phyloP scores from a whole-genome alignment of 2,888 invertebrate genomes.

The Euzophera pinguis region DNA sequence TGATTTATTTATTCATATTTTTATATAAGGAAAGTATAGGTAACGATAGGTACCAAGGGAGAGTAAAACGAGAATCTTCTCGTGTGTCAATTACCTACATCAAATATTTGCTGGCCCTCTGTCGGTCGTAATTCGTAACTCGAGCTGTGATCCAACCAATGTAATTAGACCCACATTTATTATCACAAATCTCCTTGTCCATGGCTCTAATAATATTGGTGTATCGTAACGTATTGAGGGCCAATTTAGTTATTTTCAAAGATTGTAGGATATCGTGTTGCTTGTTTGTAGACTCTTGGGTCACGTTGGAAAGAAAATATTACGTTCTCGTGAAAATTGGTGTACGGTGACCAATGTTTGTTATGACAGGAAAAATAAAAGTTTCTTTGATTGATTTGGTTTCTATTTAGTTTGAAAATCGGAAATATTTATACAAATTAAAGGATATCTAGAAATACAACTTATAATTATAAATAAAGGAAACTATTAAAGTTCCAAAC shows the following conservation, averaged over 20 bases:
- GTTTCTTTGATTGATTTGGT: background rate
- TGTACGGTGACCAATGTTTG: conserved; percentile 14
- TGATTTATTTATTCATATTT: no score
- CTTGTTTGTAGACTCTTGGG: conserved; percentile 72
- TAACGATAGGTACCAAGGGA: background rate
- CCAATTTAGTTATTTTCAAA: conserved; percentile 61
- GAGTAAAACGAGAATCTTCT: conserved; percentile 45
- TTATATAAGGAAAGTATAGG: no score
- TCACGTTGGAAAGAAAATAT: conserved; percentile 54
- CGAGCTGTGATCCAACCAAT: conserved; percentile 37
- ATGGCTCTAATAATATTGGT: conserved; percentile 32
- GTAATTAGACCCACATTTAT: conserved; percentile 20
- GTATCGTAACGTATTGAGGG: conserved; percentile 25
- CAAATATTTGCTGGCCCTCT: conserved; percentile 75
- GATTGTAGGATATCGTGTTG: conserved; percentile 57
- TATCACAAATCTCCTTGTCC: background rate
- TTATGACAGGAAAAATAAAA: background rate
- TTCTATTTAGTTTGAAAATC: background rate
- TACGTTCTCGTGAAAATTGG: conserved; percentile 25
- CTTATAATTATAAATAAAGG: no score
- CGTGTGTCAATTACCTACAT: conserved; percentile 71
- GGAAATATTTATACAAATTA: no score
- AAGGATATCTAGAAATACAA: no score
- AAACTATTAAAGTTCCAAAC: no score
- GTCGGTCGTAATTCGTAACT: conserved; percentile 68